Conservation (phyloP, 2,888 invertebrate genomes). For the Pedicia rivosa region DNA sequence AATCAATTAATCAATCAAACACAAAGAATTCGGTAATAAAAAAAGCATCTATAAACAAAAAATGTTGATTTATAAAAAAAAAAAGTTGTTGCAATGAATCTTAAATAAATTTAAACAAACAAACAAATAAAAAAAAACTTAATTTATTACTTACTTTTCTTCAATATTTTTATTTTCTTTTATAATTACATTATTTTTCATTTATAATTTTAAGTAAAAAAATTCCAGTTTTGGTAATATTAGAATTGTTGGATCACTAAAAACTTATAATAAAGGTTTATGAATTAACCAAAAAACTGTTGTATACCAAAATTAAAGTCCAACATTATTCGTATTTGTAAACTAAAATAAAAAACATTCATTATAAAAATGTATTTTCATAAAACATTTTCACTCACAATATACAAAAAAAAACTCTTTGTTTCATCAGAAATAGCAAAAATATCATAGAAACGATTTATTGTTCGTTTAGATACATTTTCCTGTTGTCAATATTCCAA, state of each 20-base stretch:
- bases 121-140: no score
- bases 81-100: neutral
- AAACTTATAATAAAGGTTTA: conserved; percentile 52
- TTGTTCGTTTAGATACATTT: conserved; percentile 47
- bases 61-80: no score
- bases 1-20: no score
- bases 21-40: no score
- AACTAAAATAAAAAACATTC: conserved; percentile 1
- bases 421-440: conserved; percentile 61
- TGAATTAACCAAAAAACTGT: conserved; percentile 63
- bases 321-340: neutral
- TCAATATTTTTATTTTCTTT: no score
- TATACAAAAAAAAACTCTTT: conserved; percentile 57
- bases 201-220: no score
- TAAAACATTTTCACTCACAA: conserved; percentile 28
- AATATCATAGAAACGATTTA: conserved; percentile 58
- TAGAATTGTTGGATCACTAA: conserved; percentile 70
- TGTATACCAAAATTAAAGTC: conserved; percentile 38
- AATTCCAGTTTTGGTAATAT: conserved; percentile 57
- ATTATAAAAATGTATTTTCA: neutral
- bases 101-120: neutral
- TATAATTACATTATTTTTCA: no score
- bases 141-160: no score
- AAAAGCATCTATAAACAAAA: no score
- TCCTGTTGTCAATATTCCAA: conserved; percentile 70